Percentiles rank a stretch among this genome's conserved stretches.
Conservation (phyloP, 2,113 vertebrate species). For the Sander vitreus region DNA sequence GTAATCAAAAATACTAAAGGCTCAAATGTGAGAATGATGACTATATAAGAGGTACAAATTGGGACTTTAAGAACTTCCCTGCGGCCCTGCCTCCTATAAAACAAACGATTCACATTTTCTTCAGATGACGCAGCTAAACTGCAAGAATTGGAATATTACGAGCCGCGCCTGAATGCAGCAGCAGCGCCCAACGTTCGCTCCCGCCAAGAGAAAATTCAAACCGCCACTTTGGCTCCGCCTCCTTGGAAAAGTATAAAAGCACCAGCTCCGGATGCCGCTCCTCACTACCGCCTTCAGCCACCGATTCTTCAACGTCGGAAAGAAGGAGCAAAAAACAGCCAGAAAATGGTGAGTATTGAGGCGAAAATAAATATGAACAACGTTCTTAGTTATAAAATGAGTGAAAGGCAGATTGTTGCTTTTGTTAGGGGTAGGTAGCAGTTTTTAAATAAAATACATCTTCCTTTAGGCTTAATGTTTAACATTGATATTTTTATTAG, state of each 20-base stretch:
- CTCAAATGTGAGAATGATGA: background rate
- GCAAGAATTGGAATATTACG: fast-evolving
- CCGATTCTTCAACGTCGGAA: constrained; percentile 73
- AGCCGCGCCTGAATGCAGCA: background rate
- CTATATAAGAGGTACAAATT: background rate
- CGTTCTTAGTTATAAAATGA: fast-evolving
- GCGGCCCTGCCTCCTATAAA: background rate
- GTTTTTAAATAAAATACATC: background rate
- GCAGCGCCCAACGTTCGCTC: constrained; percentile 23
- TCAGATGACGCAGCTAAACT: background rate
- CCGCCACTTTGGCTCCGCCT: constrained; percentile 18
- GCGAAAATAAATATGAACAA: background rate
- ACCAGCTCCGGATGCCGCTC: fast-evolving
- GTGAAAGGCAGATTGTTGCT: fast-evolving
- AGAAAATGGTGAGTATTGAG: constrained; percentile 65
- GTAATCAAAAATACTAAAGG: background rate
- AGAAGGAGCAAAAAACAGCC: constrained; percentile 51
- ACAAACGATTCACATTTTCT: background rate
- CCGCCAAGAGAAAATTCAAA: constrained; percentile 41
- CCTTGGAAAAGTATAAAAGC: background rate
- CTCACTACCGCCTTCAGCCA: constrained; percentile 49
- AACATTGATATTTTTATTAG: background rate
- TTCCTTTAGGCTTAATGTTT: too few species aligned
- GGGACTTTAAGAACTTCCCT: background rate
- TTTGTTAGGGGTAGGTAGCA: too few species aligned